Conservation (phyloP, 2,888 invertebrate genomes). For the Drosophila kokeensis region DNA sequence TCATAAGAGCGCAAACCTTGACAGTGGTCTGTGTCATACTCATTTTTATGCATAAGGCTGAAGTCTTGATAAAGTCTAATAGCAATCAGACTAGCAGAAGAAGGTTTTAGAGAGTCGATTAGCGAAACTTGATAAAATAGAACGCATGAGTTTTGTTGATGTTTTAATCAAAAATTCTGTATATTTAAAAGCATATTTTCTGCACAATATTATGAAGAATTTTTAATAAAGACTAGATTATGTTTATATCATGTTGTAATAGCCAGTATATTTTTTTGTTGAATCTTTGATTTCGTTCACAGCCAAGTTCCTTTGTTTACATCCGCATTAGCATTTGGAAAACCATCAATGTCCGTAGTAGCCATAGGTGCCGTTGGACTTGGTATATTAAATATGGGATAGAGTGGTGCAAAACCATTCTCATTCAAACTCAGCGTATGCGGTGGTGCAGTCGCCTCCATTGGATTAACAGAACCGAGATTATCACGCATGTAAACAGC, state of each 20-base stretch:
- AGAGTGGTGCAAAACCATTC: constrained; percentile 71
- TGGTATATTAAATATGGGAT: constrained; percentile 79
- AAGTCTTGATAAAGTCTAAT: constrained; percentile 27
- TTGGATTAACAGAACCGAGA: not conserved
- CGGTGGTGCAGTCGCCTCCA: constrained; percentile 41
- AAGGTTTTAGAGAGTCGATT: not conserved
- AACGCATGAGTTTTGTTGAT: not conserved
- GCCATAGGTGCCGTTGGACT: constrained; percentile 53
- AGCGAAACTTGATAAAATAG: not conserved
- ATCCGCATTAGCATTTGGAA: constrained; percentile 36
- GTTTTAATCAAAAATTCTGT: not conserved
- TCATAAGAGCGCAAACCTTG: constrained; percentile 56
- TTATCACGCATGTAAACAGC: constrained; percentile 74
- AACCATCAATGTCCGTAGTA: constrained; percentile 17
- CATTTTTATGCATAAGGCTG: constrained; percentile 22
- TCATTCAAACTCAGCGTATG: constrained; percentile 55
- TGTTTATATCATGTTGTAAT: not conserved
- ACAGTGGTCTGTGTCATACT: constrained; percentile 36
- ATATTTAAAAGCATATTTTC: not conserved
- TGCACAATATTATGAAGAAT: not conserved
- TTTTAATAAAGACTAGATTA: constrained; percentile 5
- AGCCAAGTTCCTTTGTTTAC: constrained; percentile 67
- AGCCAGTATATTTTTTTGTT: constrained; percentile 1
- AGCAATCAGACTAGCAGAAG: not conserved
- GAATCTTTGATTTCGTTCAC: constrained; percentile 15